Conservation (phyloP, 1,140 invertebrate genomes). For the Drosophila paulistorum region DNA sequence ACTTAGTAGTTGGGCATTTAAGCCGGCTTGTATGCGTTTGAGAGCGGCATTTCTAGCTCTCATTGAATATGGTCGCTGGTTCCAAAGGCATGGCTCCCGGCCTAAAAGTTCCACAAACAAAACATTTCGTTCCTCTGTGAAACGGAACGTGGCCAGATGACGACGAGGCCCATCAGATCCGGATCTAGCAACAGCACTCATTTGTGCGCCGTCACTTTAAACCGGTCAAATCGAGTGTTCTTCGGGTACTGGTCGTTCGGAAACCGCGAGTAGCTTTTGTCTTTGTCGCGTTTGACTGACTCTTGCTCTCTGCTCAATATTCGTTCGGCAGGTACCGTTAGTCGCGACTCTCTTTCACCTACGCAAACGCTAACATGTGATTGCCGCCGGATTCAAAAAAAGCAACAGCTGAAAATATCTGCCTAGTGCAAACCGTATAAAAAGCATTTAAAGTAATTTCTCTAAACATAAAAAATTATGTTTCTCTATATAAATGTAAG, state of each 20-base stretch:
- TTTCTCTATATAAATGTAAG: no score
- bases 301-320: conserved; percentile 24
- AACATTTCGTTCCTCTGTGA: conserved; percentile 55
- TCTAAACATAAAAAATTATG: neutral
- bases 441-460: no score
- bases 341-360: neutral
- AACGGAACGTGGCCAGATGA: conserved; percentile 50
- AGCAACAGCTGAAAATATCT: conserved; percentile 9
- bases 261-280: conserved; percentile 6
- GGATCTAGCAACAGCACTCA: conserved; percentile 7
- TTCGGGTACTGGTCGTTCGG: conserved; percentile 16
- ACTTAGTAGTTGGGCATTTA: conserved; percentile 33
- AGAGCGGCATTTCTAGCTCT: conserved; percentile 52
- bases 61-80: conserved; percentile 39
- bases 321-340: neutral
- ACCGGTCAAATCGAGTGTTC: conserved; percentile 5
- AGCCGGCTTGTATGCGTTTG: conserved; percentile 54
- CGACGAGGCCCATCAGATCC: conserved; percentile 25
- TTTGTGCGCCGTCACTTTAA: conserved; percentile 3
- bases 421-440: no score
- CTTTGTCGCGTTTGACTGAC: conserved; percentile 18
- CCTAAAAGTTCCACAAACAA: conserved; percentile 62
- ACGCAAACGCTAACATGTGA: conserved; percentile 8
- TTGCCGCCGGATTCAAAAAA: neutral
- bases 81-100: conserved; percentile 63